Conservation (phyloP, 1,140 invertebrate species). For the Papilio polytes region DNA sequence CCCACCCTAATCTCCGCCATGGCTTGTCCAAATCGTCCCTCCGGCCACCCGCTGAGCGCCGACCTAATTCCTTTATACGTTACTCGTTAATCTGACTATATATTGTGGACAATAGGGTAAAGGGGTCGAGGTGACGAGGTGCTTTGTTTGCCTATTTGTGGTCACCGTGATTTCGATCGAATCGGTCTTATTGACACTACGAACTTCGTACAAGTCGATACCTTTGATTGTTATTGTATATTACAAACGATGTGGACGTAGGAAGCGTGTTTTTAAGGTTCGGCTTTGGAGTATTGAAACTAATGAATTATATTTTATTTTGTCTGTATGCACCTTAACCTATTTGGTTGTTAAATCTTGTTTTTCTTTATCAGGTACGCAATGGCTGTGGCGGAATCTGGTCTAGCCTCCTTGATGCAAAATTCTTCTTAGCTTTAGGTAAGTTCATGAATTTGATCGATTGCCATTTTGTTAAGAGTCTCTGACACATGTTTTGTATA, state of each 20-base stretch:
- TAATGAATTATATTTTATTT: too few species aligned
- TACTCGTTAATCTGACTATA: constrained; percentile 51
- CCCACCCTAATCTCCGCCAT: constrained; percentile 75
- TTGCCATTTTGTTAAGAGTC: neutral
- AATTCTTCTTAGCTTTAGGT: constrained; percentile 26
- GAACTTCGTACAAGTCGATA: constrained; percentile 12
- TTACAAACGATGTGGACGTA: neutral
- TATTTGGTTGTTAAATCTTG: too few species aligned
- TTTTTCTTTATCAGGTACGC: neutral
- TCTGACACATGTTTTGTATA: too few species aligned
- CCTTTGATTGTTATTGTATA: neutral
- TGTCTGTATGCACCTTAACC: too few species aligned
- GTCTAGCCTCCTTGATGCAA: constrained; percentile 16
- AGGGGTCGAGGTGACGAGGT: constrained; percentile 36
- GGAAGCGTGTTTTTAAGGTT: neutral
- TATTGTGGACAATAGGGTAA: constrained; percentile 34
- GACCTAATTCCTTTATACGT: constrained; percentile 64
- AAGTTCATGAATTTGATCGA: constrained; percentile 40
- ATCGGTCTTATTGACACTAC: constrained; percentile 30
- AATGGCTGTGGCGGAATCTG: constrained; percentile 1
- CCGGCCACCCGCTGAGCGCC: constrained; percentile 53
- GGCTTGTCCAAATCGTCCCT: constrained; percentile 63
- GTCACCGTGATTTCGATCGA: constrained; percentile 36
- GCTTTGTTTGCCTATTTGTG: constrained; percentile 33
- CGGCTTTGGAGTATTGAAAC: too few species aligned